Base-by-base conservation (phyloP, 2,113 vertebrate species). In the Montifringilla adamsi region DNA sequence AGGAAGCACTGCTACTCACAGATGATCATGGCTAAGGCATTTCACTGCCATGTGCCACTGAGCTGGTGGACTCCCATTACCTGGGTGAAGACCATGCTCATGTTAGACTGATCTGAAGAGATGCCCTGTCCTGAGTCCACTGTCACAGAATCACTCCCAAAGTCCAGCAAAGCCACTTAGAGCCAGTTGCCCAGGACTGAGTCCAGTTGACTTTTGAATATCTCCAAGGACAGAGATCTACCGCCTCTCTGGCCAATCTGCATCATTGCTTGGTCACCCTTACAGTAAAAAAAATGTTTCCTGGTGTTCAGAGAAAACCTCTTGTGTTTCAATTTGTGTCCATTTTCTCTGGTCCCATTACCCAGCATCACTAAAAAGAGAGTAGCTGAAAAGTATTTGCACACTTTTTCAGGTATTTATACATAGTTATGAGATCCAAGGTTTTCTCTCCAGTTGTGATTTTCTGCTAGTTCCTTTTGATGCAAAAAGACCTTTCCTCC, bases 361-460 rank as follows among this genome's bases (percentile, higher is more conserved):
- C 13, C 62, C 0, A 4, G 20, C 22, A 44, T 7, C 26, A 33
- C n/a, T 72, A 30, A 53, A 49, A 58, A 86, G 22, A 92, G 13
- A 44, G 15, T 11, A 64, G 2, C 7, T 89, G n/a, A 5, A 9
- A n/a, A 1, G 26, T 69, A 41, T 15, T 74, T 89, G 2, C 26
- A 52, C 2, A 4, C 7, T 64, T 28, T 24, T 2, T 77, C 26
- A 72, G 9, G 5, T 64, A 35, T 68, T 90, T 49, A 10, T 24
- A 44, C 7, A 41, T 3, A 5, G 30, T 39, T 28, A 33, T n/a
- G 21, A 72, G 15, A 60, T 24, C 13, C 9, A 74, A 0, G 0
- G 2, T 64, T 30, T 76, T 41, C 6, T 43, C 15, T 4, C 7
- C 9, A 30, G 70, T 53, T 62, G 5, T 53, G 15, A 14, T 80